Conservation (phyloP, 2,113 vertebrate genomes). For the Cephalopholis sonnerati region DNA sequence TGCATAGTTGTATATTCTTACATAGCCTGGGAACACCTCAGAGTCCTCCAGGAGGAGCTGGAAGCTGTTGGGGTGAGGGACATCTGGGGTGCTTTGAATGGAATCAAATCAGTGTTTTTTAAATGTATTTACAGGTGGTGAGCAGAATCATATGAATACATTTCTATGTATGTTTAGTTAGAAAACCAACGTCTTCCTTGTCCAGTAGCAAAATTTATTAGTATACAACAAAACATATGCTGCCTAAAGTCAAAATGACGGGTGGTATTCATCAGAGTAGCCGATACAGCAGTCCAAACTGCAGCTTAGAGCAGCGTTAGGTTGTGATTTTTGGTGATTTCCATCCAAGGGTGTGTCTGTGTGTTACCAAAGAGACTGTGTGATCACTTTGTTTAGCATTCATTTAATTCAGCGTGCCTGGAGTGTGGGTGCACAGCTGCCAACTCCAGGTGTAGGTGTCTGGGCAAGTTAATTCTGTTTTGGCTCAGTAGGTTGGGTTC, state of each 20-base stretch:
- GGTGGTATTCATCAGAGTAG: background rate
- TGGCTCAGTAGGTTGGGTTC: background rate
- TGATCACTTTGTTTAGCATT: constrained; percentile 10
- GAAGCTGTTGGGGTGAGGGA: no score
- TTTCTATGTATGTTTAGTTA: background rate
- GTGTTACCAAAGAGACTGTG: background rate
- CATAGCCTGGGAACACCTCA: no score
- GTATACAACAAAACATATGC: background rate
- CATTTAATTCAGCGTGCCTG: constrained; percentile 15
- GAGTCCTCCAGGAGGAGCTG: no score
- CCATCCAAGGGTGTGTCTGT: constrained; percentile 15
- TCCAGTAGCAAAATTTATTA: no score
- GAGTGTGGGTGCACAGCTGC: constrained; percentile 15
- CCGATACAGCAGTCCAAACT: background rate
- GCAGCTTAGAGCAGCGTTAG: background rate
- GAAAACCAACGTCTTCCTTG: background rate
- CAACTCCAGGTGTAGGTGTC: constrained; percentile 30
- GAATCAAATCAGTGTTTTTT: no score
- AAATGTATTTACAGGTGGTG: no score
- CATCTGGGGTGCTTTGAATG: no score
- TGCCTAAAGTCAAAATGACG: background rate
- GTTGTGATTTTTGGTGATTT: background rate
- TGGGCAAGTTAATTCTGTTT: background rate
- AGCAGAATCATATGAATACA: background rate
- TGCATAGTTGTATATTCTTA: no score